A percentile compares a stretch with the other conserved stretches of the same genome.
Conservation (phyloP, 2,888 invertebrate species). For the Silvanus unidentatus region DNA sequence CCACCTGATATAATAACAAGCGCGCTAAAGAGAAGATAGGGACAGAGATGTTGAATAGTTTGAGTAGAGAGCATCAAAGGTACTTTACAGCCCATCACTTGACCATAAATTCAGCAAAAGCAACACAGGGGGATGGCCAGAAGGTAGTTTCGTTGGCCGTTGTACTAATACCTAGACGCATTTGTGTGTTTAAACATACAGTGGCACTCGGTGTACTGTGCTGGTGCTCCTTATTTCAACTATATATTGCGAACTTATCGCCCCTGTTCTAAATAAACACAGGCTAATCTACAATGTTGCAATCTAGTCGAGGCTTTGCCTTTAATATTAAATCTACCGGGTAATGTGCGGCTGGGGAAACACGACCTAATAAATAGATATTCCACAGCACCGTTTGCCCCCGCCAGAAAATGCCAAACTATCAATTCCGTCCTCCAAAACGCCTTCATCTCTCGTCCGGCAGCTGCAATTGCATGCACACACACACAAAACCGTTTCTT, state of each 20-base stretch:
- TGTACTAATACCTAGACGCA: conserved; percentile 14
- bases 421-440: conserved; percentile 18
- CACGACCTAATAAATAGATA: conserved; percentile 28
- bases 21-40: no score
- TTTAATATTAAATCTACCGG: conserved; percentile 36
- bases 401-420: conserved; percentile 20
- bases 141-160: conserved; percentile 16
- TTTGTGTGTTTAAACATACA: conserved; percentile 3
- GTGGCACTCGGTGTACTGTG: no score
- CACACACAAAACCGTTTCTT: no score
- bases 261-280: conserved; percentile 38
- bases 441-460: no score
- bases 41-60: background rate
- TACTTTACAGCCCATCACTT: conserved; percentile 33
- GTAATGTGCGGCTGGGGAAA: conserved; percentile 29
- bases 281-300: conserved; percentile 42
- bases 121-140: conserved; percentile 13
- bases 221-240: conserved; percentile 18
- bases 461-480: no score
- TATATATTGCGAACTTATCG: conserved; percentile 38
- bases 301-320: conserved; percentile 32
- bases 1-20: no score
- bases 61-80: conserved; percentile 25
- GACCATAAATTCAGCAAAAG: conserved; percentile 30
- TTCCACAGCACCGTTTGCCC: conserved; percentile 12